A percentile compares a stretch with the other conserved stretches of the same genome.
Evolutionary conservation across 2,888 invertebrate species (phyloP).

Genomic region (Hyles lineata): DNA sequence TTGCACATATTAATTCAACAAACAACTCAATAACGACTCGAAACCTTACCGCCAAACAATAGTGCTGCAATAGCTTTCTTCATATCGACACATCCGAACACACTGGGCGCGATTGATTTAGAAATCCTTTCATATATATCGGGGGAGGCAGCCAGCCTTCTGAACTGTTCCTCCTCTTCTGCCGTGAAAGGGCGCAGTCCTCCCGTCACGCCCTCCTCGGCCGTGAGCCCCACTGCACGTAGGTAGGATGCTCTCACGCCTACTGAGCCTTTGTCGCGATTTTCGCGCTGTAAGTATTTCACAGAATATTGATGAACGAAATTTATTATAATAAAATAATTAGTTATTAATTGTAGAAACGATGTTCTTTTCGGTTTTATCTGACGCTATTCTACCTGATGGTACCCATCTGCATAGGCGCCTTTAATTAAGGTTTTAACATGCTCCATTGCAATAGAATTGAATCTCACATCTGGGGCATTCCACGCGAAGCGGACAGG

Average conservation of each 20-base stretch:
- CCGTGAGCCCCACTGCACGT: constrained; percentile 95
- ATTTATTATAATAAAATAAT: neutral
- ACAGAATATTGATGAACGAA: neutral
- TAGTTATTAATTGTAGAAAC: neutral
- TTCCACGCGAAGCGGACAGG: too few species aligned
- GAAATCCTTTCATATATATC: constrained; percentile 96
- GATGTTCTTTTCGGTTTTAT: neutral
- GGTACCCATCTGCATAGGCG: too few species aligned
- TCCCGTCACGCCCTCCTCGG: constrained; percentile 92
- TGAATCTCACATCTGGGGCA: too few species aligned
- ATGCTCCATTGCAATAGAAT: too few species aligned
- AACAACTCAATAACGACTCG: too few species aligned
- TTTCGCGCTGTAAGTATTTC: constrained; percentile 80
- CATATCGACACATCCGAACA: constrained; percentile 96
- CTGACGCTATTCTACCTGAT: too few species aligned
- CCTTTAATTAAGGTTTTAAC: too few species aligned
- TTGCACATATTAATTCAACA: neutral
- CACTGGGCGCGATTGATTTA: constrained; percentile 97
- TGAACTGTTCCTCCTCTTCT: constrained; percentile 88
- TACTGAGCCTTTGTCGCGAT: constrained; percentile 91
- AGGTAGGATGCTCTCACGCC: constrained; percentile 98
- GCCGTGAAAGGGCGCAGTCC: constrained; percentile 82
- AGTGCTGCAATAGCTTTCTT: constrained; percentile 98
- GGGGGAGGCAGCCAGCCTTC: constrained; percentile 92
- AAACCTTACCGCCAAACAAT: constrained; percentile 94